A percentile compares a stretch with the other conserved stretches of the same genome.
Evolutionary conservation across 2,888 invertebrate genomes (phyloP).

Genomic region (Graphium colonna): DNA sequence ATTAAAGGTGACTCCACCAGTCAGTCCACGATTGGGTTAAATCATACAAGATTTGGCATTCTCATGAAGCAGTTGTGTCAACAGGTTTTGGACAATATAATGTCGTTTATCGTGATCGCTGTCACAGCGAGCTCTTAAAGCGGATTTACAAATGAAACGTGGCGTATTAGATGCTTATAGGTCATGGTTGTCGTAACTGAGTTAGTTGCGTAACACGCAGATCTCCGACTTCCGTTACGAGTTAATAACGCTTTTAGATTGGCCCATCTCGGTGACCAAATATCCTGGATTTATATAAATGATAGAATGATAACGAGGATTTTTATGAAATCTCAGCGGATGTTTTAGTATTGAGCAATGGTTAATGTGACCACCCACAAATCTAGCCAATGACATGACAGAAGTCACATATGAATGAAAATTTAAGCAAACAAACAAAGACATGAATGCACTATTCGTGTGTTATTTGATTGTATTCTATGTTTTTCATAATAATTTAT

Average conservation of each 20-base stretch:
- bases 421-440: too few species aligned
- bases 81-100: conserved; percentile 1
- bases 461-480: too few species aligned
- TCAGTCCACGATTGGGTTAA: too few species aligned
- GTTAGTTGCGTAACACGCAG: conserved; percentile 8
- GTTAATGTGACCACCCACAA: not conserved
- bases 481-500: too few species aligned
- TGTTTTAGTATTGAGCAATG: not conserved
- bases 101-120: conserved; percentile 2
- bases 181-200: conserved; percentile 16
- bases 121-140: conserved; percentile 10
- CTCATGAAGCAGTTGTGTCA: not conserved
- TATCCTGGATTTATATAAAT: not conserved
- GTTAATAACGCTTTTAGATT: conserved; percentile 7
- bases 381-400: too few species aligned
- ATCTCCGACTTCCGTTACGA: conserved; percentile 15
- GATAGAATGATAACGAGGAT: not conserved
- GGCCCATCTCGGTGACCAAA: not conserved
- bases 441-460: too few species aligned
- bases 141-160: conserved; percentile 6
- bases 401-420: too few species aligned
- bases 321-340: not conserved
- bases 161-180: conserved; percentile 16
- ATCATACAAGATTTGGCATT: not conserved
- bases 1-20: too few species aligned